A percentile compares a stretch with the other conserved stretches of the same genome.
These are phyloP conservation scores for Pitta sordida DNA, from an alignment of 2,113 vertebrate species.

Conservation along the genomic window DNA sequence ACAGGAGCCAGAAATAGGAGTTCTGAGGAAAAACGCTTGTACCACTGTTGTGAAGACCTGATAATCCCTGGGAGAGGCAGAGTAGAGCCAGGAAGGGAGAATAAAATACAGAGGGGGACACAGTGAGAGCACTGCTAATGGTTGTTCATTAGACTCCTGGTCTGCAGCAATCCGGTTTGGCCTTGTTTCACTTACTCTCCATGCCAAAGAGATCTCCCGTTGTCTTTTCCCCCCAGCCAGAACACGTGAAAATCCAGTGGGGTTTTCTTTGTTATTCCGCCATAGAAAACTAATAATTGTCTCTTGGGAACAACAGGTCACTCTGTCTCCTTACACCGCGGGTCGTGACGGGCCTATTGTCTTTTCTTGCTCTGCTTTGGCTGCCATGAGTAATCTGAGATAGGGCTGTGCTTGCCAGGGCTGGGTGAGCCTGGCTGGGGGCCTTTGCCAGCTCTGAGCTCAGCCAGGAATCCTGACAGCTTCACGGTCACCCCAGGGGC, in stretches of 20 bases:
- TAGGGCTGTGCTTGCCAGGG: conserved; percentile 41
- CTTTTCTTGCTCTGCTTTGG: not conserved
- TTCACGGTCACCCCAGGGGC: not conserved
- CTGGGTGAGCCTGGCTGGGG: conserved; percentile 6
- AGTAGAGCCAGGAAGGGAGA: not conserved
- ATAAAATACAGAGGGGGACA: not conserved
- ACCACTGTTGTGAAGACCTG: not conserved
- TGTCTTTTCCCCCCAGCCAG: not conserved
- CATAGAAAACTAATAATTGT: conserved; percentile 55
- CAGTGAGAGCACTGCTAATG: not conserved
- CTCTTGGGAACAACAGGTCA: conserved; percentile 26
- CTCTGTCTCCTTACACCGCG: conserved; percentile 9
- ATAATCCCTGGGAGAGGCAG: not conserved
- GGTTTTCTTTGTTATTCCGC: conserved; percentile 43
- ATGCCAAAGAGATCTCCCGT: not conserved
- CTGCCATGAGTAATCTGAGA: conserved; percentile 31
- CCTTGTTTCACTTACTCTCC: not conserved
- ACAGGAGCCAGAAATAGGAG: not conserved
- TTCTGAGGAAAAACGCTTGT: not conserved
- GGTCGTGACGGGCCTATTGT: conserved; percentile 61
- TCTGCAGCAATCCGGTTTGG: not conserved
- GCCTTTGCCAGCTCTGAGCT: conserved; percentile 62
- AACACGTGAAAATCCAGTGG: not conserved
- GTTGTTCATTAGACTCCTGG: not conserved
- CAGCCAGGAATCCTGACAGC: conserved; percentile 12